Conservation (phyloP, 2,888 invertebrate genomes). For the Laothoe populi region DNA sequence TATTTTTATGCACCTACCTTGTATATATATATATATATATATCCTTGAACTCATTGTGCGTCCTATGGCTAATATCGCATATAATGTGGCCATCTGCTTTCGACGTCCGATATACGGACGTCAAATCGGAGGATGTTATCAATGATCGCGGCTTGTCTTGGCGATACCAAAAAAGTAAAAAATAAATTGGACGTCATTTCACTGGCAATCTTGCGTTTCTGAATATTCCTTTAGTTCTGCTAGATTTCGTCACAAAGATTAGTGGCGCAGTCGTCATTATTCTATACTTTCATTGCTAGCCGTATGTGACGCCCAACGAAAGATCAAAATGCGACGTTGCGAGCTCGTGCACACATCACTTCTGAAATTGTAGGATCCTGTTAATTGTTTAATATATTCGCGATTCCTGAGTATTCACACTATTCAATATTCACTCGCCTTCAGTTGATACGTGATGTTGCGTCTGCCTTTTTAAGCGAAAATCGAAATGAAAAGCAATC, state of each 20-base stretch:
- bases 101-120: not conserved
- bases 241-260: not conserved
- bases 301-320: not conserved
- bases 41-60: not conserved
- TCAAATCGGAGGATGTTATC: not conserved
- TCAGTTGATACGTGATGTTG: not conserved
- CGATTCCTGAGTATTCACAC: not conserved
- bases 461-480: not conserved
- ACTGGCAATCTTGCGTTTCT: not conserved
- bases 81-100: not conserved
- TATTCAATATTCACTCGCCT: not conserved
- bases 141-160: not conserved
- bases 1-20: too few species aligned
- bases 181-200: not conserved
- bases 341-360: not conserved
- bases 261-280: not conserved
- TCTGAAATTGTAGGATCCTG: not conserved
- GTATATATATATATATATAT: not conserved
- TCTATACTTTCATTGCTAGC: not conserved
- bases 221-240: not conserved
- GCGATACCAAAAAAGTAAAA: not conserved
- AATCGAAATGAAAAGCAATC: not conserved
- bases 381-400: not conserved
- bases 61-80: not conserved
- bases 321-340: not conserved